A percentile compares a stretch with the other conserved stretches of the same genome.
These are phyloP conservation scores for Graphium colonna DNA, from an alignment of 2,888 invertebrate genomes.

Conservation along the genomic window DNA sequence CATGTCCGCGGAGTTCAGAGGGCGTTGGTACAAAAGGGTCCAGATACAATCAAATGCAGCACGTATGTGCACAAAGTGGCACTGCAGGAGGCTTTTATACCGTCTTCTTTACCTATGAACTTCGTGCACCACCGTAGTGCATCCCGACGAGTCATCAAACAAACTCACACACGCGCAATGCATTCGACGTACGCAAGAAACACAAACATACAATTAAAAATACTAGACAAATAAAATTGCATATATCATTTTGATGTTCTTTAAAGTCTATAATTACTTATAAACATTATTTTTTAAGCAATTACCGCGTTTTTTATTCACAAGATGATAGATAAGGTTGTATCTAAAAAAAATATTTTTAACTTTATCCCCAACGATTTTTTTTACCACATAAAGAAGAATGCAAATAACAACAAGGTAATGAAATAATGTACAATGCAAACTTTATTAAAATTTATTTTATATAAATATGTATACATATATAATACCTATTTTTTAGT, in stretches of 20 bases:
- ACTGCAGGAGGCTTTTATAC: slow-evolving; percentile 74
- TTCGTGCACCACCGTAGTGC: slow-evolving; percentile 60
- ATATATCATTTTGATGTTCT: slow-evolving; percentile 24
- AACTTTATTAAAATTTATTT: not conserved
- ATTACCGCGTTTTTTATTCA: not conserved
- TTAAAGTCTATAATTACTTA: slow-evolving; percentile 37
- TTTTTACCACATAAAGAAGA: not conserved
- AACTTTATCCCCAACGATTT: slow-evolving; percentile 6
- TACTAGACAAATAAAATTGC: slow-evolving; percentile 36
- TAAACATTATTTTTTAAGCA: slow-evolving; percentile 30
- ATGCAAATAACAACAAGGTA: not conserved
- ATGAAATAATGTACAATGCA: not conserved
- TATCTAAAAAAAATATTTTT: slow-evolving; percentile 1
- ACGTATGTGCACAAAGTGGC: slow-evolving; percentile 67
- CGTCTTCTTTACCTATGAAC: slow-evolving; percentile 75
- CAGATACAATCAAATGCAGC: slow-evolving; percentile 56
- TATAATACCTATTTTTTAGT: not conserved
- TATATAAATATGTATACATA: not conserved
- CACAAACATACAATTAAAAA: slow-evolving; percentile 32
- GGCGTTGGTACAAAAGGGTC: slow-evolving; percentile 40
- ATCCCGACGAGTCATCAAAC: slow-evolving; percentile 56
- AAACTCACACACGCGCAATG: slow-evolving; percentile 22
- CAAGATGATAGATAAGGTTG: too few species aligned
- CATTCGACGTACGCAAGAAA: slow-evolving; percentile 30
- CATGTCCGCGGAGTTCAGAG: slow-evolving; percentile 46